A percentile compares a stretch with the other conserved stretches of the same genome.
Conservation (phyloP, 2,888 invertebrate genomes). For the Hecatera dysodea region DNA sequence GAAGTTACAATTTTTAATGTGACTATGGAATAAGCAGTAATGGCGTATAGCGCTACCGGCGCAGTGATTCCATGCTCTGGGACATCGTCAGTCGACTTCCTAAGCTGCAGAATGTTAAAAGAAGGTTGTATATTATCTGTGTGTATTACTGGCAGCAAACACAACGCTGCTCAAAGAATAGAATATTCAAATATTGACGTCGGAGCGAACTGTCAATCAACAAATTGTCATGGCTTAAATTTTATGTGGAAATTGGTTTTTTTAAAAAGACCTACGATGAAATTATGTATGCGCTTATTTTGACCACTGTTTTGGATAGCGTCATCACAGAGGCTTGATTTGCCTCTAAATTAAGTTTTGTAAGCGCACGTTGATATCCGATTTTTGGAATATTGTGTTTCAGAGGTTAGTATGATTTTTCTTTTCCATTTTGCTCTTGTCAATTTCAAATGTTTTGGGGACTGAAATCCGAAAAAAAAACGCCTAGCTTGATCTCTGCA, state of each 20-base stretch:
- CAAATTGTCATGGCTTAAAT: conserved; percentile 69
- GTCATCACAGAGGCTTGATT: conserved; percentile 44
- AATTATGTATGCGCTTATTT: conserved; percentile 69
- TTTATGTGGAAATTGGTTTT: conserved; percentile 65
- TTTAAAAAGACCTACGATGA: conserved; percentile 56
- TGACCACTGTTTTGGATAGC: conserved; percentile 35
- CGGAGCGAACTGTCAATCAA: conserved; percentile 61
- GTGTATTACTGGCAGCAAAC: conserved; percentile 63
- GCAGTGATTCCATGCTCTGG: neutral
- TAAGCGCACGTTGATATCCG: conserved; percentile 30
- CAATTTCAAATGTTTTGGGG: conserved; percentile 49
- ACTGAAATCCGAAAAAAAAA: neutral
- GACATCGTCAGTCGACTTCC: neutral
- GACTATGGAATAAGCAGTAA: too few species aligned
- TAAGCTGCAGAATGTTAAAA: neutral
- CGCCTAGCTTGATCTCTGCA: neutral
- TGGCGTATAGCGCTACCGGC: too few species aligned
- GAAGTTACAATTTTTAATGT: too few species aligned
- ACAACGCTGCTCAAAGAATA: conserved; percentile 47
- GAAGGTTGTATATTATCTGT: neutral
- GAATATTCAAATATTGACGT: conserved; percentile 65
- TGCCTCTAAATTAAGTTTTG: conserved; percentile 36
- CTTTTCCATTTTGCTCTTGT: conserved; percentile 30
- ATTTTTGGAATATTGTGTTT: conserved; percentile 37
- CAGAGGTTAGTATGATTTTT: conserved; percentile 54